Evolutionary conservation across 2,888 invertebrate species (phyloP), one percentile per base, ranked within the genome.

Genomic region (Tachina fera): DNA sequence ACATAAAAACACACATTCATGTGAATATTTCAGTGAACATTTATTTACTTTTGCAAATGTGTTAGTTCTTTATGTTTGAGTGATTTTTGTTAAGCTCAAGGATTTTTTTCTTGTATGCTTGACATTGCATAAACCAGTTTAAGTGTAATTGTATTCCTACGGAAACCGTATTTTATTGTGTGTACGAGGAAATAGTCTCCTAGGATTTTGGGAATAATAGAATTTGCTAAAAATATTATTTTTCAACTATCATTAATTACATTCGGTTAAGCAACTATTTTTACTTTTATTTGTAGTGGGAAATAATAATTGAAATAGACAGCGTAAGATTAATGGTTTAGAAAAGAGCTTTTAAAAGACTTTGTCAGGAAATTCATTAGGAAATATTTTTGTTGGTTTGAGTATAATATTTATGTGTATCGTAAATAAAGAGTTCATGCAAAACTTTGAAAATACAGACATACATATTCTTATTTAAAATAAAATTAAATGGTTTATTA

Each of bases 111-210:
- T 58, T 72, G 47, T 60, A 74, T 60, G 53, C 68, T 81, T 75
- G 74, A 81, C 74, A 81, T 81, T 74, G 68, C 67, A 68, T 14
- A 51, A 75, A 68, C 49, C 74, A 67, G 49, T 74, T 80, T 67
- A 72, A 72, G 80, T 80, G 65, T 22, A 61, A 78, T 74, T 67
- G 51, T n/a, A 58, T 77, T 67, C 41, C n/a, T 51, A 51, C 11
- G 13, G 63, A 63, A 63, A 19, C 5, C 39, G 16, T 19, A 51
- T 11, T 16, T 11, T 10, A 45, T 71, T 63, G 5, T 31, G 31
- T 31, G 31, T 47, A 56, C 4, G 8, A 51, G 39, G 5, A 56
- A 56, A 56, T 3, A 31, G 58, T 65, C 19, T 67, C 16, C 16
- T 56, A 31, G 67, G 51, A 16, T 72, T 72, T 72, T 47, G 3